Percentiles rank a stretch among this genome's conserved stretches.
These are phyloP conservation scores for Dicyrtomina minuta DNA, from an alignment of 2,888 invertebrate genomes.

Conservation along the genomic window DNA sequence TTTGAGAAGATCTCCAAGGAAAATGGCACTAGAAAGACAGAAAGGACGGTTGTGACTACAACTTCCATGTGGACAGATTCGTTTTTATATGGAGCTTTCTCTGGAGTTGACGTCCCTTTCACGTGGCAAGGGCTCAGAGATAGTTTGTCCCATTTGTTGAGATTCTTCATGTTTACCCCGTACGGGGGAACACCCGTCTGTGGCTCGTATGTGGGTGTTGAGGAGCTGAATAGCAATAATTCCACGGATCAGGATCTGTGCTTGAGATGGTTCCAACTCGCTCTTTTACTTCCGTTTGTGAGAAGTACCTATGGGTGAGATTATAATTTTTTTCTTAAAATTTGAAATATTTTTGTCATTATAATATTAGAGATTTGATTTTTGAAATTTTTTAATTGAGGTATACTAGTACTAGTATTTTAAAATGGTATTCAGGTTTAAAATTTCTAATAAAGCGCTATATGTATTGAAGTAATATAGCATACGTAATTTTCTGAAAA, in stretches of 20 bases:
- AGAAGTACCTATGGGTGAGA: slow-evolving; percentile 57
- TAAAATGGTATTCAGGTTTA: too few species aligned
- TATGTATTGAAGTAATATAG: too few species aligned
- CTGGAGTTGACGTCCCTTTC: slow-evolving; percentile 60
- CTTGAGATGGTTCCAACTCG: slow-evolving; percentile 69
- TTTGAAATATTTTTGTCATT: too few species aligned
- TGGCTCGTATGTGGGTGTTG: slow-evolving; percentile 53
- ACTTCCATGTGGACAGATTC: too few species aligned
- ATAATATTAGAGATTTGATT: too few species aligned
- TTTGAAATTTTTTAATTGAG: neutral
- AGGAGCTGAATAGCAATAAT: too few species aligned
- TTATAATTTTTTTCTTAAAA: too few species aligned
- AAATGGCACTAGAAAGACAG: slow-evolving; percentile 32
- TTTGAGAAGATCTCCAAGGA: slow-evolving; percentile 56
- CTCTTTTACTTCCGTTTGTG: slow-evolving; percentile 66
- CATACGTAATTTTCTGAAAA: too few species aligned
- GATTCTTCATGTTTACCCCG: slow-evolving; percentile 52
- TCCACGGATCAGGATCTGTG: slow-evolving; percentile 58
- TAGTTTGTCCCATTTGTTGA: slow-evolving; percentile 61
- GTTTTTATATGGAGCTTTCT: slow-evolving; percentile 56
- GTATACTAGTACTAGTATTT: too few species aligned
- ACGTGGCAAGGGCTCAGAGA: slow-evolving; percentile 64
- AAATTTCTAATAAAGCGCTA: too few species aligned
- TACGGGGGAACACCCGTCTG: slow-evolving; percentile 47
- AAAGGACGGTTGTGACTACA: slow-evolving; percentile 54